A percentile compares a stretch with the other conserved stretches of the same genome.
These are phyloP conservation scores for Lymantria monacha DNA, from an alignment of 2,888 invertebrate genomes.

Conservation along the genomic window DNA sequence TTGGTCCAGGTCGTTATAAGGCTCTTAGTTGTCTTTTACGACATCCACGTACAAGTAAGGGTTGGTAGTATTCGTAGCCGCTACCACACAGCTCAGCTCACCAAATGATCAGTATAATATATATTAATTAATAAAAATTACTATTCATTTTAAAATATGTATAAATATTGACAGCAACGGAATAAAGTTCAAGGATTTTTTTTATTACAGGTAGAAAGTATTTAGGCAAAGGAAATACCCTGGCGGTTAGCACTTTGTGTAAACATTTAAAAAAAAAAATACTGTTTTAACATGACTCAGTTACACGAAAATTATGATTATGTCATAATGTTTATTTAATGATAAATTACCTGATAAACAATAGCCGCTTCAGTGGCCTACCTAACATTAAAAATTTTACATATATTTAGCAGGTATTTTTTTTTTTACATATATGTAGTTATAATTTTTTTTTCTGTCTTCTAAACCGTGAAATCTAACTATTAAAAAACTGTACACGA, in stretches of 20 bases:
- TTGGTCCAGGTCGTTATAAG: too few species aligned
- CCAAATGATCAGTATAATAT: too few species aligned
- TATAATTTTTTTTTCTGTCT: background rate
- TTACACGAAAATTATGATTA: slow-evolving; percentile 22
- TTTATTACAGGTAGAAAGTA: slow-evolving; percentile 13
- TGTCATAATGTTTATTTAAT: slow-evolving; percentile 48
- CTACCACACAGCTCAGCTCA: too few species aligned
- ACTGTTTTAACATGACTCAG: slow-evolving; percentile 30
- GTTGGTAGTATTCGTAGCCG: too few species aligned
- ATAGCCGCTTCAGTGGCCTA: slow-evolving; percentile 22
- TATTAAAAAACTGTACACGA: too few species aligned
- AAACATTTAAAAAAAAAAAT: slow-evolving; percentile 23
- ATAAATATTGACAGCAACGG: slow-evolving; percentile 13
- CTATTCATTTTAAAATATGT: background rate
- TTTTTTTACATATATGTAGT: background rate
- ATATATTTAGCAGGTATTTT: background rate
- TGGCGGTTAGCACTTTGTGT: slow-evolving; percentile 9
- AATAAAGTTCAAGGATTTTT: slow-evolving; percentile 25
- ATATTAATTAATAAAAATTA: background rate
- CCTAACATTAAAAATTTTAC: slow-evolving; percentile 4
- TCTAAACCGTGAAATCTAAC: too few species aligned
- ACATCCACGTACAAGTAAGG: too few species aligned
- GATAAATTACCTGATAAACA: slow-evolving; percentile 54
- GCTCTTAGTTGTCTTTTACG: too few species aligned
- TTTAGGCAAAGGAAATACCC: slow-evolving; percentile 27